Base-by-base conservation (phyloP, 2,113 vertebrate genomes). In the Daubentonia madagascariensis region DNA sequence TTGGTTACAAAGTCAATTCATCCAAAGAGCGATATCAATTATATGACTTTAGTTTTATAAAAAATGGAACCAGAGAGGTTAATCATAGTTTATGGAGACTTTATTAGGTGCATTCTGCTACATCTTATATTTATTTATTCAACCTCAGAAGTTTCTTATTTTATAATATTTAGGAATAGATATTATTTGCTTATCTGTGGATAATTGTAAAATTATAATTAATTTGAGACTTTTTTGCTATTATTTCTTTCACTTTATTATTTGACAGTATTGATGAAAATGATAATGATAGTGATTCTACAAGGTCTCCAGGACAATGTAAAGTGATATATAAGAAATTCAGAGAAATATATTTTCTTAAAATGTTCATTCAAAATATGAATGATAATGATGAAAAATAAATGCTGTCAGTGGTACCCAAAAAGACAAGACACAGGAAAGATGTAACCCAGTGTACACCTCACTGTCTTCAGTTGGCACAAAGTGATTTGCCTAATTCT, bases 371-470 rank as follows among this genome's bases (percentile, higher is more conserved):
- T 80, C 6, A 63, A 65, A 20, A 45, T 45, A 73, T 65, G 18
- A 96, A 78, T 35, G 30, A 89, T 40, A 78, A 2, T 54, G 61
- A 70, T 94, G 40, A 91, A 95, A 85, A 75, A 28, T 43, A 97
- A 92, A 85, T 40, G 48, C n/a, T 54, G 6, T 83, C 70, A 40
- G 4, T 37, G 37, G 20, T 28, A 48, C 22, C 25, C 25, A 68
- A 80, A n/a, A 50, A 67, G 28, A 52, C 54, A 85, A 76, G 25
- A 54, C 30, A n/a, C 14, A 52, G 72, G 8, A 54, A 79, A 94
- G 25, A 63, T 30, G 35, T 37, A 10, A 48, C n/a, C n/a, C 40
- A 72, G 12, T 45, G 30, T 18, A 20, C 6, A 59, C 40, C 11
- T 85, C 28, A 30, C 25, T 75, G 50, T 52, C 57, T 75, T 75